phyloP scores from a whole-genome alignment of 2,888 invertebrate species.

The Crocallis elinguaria region DNA sequence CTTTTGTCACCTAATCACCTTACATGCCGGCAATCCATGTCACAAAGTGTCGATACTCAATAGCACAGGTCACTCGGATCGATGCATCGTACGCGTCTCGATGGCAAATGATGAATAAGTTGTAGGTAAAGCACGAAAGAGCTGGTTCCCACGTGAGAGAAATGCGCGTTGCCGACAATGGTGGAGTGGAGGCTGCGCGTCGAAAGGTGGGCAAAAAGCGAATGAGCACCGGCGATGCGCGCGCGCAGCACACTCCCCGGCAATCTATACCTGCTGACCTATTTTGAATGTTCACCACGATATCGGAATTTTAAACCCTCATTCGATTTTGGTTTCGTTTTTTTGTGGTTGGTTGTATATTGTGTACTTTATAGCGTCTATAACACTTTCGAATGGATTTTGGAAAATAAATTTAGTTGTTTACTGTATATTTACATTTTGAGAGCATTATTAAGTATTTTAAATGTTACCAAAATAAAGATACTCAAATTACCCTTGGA shows the following conservation, averaged over 20 bases:
- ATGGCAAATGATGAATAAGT: constrained; percentile 60
- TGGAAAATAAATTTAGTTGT: background rate
- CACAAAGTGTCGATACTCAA: constrained; percentile 12
- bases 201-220: constrained; percentile 84
- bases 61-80: constrained; percentile 42
- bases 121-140: constrained; percentile 71
- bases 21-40: constrained; percentile 59
- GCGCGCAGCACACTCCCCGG: constrained; percentile 43
- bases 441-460: too few species aligned
- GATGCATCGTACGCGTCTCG: constrained; percentile 62
- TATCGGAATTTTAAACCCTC: constrained; percentile 49
- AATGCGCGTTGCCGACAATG: constrained; percentile 70
- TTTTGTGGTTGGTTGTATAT: constrained; percentile 16
- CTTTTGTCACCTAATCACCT: constrained; percentile 66
- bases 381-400: too few species aligned
- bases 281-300: constrained; percentile 59
- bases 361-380: too few species aligned
- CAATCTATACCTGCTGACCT: constrained; percentile 76
- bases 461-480: too few species aligned
- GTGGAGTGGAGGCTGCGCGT: constrained; percentile 77
- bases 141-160: constrained; percentile 80
- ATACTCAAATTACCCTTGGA: too few species aligned
- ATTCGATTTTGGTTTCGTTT: constrained; percentile 6
- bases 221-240: constrained; percentile 68
- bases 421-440: too few species aligned